Conservation (phyloP, 1,140 invertebrate species). For the Meloidogyne hapla region DNA sequence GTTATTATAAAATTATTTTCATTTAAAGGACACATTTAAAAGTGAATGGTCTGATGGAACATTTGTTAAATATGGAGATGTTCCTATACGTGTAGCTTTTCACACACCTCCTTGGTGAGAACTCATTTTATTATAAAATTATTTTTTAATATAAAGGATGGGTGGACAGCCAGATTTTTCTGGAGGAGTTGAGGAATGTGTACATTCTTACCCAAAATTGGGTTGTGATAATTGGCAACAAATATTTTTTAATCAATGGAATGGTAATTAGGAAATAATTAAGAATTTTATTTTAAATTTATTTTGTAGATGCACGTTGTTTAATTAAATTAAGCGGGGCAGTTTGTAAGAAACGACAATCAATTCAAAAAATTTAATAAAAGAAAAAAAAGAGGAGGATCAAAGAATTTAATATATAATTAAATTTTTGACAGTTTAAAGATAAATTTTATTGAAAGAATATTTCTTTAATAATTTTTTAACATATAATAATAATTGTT, state of each 20-base stretch:
- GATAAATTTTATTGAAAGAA: too few relatives aligned
- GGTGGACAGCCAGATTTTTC: neutral
- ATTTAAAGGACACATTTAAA: neutral
- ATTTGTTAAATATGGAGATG: conserved; percentile 6
- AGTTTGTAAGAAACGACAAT: conserved; percentile 2
- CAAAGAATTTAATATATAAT: neutral
- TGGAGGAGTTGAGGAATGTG: neutral
- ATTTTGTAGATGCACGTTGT: neutral
- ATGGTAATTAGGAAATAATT: neutral
- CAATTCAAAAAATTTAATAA: neutral
- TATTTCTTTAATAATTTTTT: too few relatives aligned
- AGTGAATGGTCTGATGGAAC: conserved; percentile 2
- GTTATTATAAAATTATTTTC: neutral
- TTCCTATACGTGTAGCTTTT: neutral
- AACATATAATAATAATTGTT: too few relatives aligned
- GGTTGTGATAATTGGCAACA: conserved; percentile 2
- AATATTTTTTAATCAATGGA: conserved; percentile 6
- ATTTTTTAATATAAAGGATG: too few relatives aligned
- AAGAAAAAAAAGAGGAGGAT: neutral
- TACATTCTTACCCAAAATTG: neutral
- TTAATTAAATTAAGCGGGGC: neutral
- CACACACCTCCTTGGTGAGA: neutral
- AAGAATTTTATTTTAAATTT: neutral
- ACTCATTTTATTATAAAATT: too few relatives aligned
- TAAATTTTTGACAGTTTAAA: too few relatives aligned